Conservation (phyloP, 2,888 invertebrate genomes). For the Metacarcinus magister region DNA sequence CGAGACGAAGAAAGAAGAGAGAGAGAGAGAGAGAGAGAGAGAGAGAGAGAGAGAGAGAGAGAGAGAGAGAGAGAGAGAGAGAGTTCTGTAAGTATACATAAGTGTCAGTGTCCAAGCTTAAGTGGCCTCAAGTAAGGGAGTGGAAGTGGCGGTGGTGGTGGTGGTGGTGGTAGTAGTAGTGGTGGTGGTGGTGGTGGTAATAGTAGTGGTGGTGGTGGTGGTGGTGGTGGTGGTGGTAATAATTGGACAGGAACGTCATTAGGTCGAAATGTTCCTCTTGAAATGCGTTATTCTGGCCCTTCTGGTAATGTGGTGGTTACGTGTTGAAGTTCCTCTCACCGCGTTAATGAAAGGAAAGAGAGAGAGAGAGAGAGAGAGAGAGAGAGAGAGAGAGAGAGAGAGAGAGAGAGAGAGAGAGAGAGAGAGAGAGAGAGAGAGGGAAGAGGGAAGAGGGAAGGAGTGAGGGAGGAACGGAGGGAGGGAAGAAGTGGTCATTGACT, state of each 20-base stretch:
- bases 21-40: too few relatives aligned
- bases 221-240: neutral
- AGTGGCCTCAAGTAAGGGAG: neutral
- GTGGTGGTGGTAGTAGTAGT: neutral
- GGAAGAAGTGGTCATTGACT: slow-evolving; percentile 31
- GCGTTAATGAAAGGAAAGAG: neutral
- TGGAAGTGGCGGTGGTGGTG: too few relatives aligned
- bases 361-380: slow-evolving; percentile 21
- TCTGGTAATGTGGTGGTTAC: neutral
- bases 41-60: too few relatives aligned
- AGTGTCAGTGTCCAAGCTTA: neutral
- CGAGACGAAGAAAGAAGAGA: neutral
- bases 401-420: neutral
- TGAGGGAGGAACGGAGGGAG: neutral
- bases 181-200: neutral
- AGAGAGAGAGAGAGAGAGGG: neutral
- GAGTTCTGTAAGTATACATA: neutral
- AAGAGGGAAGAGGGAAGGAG: too few relatives aligned
- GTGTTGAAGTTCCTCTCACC: neutral
- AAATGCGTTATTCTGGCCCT: neutral
- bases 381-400: slow-evolving; percentile 39
- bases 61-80: neutral
- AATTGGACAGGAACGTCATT: neutral
- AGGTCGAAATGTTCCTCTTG: neutral
- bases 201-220: neutral